Evolutionary conservation across 2,113 vertebrate genomes (phyloP).

Genomic region (Poeciliopsis turrubarensis): DNA sequence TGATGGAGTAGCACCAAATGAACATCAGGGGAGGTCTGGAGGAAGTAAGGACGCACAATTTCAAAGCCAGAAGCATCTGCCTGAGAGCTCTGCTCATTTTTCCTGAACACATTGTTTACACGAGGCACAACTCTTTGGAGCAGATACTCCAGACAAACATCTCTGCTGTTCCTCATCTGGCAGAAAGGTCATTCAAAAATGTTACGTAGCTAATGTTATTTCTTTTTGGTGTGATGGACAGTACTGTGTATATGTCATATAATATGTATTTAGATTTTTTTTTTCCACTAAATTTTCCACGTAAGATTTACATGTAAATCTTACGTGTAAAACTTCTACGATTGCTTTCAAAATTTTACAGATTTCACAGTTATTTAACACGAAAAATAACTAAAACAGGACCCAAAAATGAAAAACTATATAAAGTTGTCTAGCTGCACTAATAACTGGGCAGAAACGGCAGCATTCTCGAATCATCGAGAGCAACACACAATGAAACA

Average conservation of each 20-base stretch:
- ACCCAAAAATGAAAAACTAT: too few species aligned
- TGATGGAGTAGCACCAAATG: constrained; percentile 46
- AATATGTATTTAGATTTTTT: too few species aligned
- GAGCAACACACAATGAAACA: constrained; percentile 38
- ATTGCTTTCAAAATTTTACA: too few species aligned
- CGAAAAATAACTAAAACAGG: too few species aligned
- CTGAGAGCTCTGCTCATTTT: constrained; percentile 10
- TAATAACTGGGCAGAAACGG: too few species aligned
- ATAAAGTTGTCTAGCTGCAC: too few species aligned
- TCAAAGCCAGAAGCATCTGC: constrained; percentile 30
- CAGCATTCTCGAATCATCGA: neutral
- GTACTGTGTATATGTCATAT: too few species aligned
- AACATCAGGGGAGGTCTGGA: constrained; percentile 25
- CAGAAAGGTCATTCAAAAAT: neutral
- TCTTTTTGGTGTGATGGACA: neutral
- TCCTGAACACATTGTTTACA: constrained; percentile 1
- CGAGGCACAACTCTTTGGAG: neutral
- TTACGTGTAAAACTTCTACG: too few species aligned
- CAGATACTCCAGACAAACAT: neutral
- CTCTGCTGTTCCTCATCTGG: constrained; percentile 7
- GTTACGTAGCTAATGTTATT: neutral
- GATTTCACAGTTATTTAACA: too few species aligned
- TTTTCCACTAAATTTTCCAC: too few species aligned
- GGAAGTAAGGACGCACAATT: constrained; percentile 33
- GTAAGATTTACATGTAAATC: too few species aligned